Evolutionary conservation across 2,797 vertebrate genomes (phyloP).

Genomic region (Coilia nasus): DNA sequence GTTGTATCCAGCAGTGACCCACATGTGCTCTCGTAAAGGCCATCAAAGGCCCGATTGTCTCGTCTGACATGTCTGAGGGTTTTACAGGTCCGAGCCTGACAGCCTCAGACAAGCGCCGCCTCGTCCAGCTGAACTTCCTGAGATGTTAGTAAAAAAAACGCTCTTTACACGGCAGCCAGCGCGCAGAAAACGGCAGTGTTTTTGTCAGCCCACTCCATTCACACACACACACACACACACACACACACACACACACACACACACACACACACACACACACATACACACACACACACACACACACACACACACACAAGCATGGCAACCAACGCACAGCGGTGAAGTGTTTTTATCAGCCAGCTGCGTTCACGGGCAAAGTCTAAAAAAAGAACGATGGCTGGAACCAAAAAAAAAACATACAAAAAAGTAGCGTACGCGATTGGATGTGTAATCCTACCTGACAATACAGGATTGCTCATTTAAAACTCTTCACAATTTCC

Average conservation of each 20-base stretch:
- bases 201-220: constrained; percentile 40
- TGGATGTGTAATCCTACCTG: constrained; percentile 57
- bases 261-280: too few species aligned
- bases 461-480: constrained; percentile 55
- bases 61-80: constrained; percentile 32
- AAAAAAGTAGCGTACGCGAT: constrained; percentile 43
- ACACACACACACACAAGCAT: too few species aligned
- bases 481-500: constrained; percentile 52
- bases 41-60: constrained; percentile 57
- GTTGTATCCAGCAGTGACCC: constrained; percentile 45
- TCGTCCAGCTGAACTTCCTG: constrained; percentile 51
- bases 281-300: too few species aligned
- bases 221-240: not conserved
- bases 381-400: too few species aligned
- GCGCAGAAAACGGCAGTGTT: constrained; percentile 30
- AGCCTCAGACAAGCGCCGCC: constrained; percentile 41
- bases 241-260: too few species aligned
- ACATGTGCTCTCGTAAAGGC: constrained; percentile 41
- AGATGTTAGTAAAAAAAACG: constrained; percentile 40
- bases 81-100: constrained; percentile 48
- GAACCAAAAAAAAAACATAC: not conserved
- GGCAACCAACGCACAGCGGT: too few species aligned
- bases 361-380: too few species aligned
- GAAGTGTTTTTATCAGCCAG: too few species aligned
- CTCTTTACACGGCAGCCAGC: too few species aligned